phyloP scores from a whole-genome alignment of 2,797 vertebrate species.

The Hypotaenidia okinawae region DNA sequence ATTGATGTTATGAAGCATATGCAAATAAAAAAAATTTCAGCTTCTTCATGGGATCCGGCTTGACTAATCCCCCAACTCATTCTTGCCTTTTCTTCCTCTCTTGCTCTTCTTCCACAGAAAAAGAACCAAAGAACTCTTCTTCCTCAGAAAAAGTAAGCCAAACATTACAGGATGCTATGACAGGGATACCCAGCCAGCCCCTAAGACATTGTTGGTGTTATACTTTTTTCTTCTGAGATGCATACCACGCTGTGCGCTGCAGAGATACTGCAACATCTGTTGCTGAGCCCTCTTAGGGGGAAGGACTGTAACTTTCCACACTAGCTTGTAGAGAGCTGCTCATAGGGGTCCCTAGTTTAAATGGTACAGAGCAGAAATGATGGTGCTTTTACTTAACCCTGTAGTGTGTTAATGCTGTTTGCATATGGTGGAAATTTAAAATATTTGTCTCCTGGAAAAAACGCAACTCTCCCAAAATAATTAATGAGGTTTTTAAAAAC shows the following conservation, averaged over 20 bases:
- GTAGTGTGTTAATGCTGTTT: not conserved
- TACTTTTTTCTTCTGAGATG: not conserved
- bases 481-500: not conserved
- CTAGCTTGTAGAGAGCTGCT: not conserved
- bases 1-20: not conserved
- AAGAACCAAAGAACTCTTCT: not conserved
- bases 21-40: not conserved
- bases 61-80: not conserved
- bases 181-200: not conserved
- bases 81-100: not conserved
- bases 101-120: not conserved
- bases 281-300: not conserved
- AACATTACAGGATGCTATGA: not conserved
- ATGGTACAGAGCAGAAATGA: not conserved
- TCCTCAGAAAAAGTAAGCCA: not conserved
- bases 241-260: not conserved
- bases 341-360: not conserved
- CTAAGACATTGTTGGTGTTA: not conserved
- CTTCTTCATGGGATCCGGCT: not conserved
- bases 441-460: not conserved
- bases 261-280: not conserved
- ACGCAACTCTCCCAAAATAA: not conserved
- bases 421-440: not conserved
- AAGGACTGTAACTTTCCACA: not conserved
- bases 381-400: not conserved